These are phyloP conservation scores for Onychostoma macrolepis DNA, from an alignment of 2,113 vertebrate species.

Conservation along the genomic window DNA sequence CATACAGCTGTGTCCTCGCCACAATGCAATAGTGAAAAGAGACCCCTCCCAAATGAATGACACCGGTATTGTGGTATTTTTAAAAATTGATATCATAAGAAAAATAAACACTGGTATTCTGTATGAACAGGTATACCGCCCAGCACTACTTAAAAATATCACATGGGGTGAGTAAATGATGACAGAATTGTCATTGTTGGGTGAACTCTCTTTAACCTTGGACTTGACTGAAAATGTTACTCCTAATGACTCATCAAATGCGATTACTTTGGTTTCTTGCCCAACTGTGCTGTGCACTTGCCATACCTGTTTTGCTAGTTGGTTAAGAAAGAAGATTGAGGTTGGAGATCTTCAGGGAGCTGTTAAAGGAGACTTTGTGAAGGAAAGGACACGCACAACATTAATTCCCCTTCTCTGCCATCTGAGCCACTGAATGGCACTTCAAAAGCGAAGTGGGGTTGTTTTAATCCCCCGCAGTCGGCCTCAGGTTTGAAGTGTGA, in stretches of 20 bases:
- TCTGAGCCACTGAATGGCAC: constrained; percentile 66
- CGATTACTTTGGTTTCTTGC: not conserved
- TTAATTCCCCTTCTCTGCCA: constrained; percentile 67
- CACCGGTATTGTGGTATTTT: too few relatives aligned
- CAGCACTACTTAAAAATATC: not conserved
- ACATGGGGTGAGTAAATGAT: not conserved
- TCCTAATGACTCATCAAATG: not conserved
- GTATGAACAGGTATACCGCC: too few relatives aligned
- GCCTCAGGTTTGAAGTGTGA: constrained; percentile 68
- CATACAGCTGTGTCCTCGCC: too few relatives aligned
- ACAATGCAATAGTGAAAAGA: too few relatives aligned
- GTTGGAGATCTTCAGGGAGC: constrained; percentile 1
- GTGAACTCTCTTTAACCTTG: not conserved
- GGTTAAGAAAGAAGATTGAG: constrained; percentile 40
- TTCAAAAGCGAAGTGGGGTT: constrained; percentile 70
- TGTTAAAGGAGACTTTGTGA: constrained; percentile 39
- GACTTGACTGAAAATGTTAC: not conserved
- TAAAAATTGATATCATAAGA: too few relatives aligned
- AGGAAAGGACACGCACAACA: constrained; percentile 59
- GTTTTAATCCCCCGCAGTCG: constrained; percentile 65
- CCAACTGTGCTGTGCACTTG: not conserved
- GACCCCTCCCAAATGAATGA: too few relatives aligned
- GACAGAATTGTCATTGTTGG: not conserved
- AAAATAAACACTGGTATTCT: too few relatives aligned
- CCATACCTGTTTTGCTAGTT: constrained; percentile 23